Base-by-base conservation (phyloP, 2,797 vertebrate genomes). In the Bovichtus diacanthus region DNA sequence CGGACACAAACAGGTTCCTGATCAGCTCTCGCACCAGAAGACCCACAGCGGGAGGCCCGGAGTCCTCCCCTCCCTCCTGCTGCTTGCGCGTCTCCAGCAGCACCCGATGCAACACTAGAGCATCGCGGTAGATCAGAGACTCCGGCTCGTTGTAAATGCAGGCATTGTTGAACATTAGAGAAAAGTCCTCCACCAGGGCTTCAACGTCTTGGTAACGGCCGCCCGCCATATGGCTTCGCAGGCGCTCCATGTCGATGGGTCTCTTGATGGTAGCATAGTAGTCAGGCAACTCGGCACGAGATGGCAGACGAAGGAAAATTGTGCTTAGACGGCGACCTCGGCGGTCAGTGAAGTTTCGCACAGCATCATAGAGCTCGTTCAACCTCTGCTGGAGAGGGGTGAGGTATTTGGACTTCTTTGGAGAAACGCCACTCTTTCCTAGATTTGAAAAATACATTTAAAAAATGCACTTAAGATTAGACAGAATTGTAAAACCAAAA, bases 131-230 rank as follows among this genome's bases (percentile, higher is more conserved):
- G 91, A 99, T 99, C 77, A 99, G 93, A 47, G 98, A 99, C 86
- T 99, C 98, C 0, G 98, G 98, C 85, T 99, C 98, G 0, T 99
- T 99, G 84, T 99, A 99, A 0, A 97, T 99, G 88, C 98, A 99
- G 12, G 98, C 98, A 0, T 99, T 99, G 89, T 99, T 99, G 93
- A 99, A 99, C 98, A 99, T 99, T 89, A 99, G 96, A 31, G 97
- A 96, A 9, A 99, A 99, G 90, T 99, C 98, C 82, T 99, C 98
- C 65, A 97, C 96, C 94, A 99, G 95, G 6, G 97, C 95, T 43
- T 99, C 98, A 0, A 98, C 95, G 19, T 99, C 98, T 92, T 99
- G 98, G 93, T 98, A 99, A 23, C 99, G 98, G 43, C 98, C 97
- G 5, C 94, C 95, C 62, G 96, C 96, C 96, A 99, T 99, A 71